A percentile compares a stretch with the other conserved stretches of the same genome.
phyloP scores from a whole-genome alignment of 2,888 invertebrate genomes.

The Drosophila lacicola region DNA sequence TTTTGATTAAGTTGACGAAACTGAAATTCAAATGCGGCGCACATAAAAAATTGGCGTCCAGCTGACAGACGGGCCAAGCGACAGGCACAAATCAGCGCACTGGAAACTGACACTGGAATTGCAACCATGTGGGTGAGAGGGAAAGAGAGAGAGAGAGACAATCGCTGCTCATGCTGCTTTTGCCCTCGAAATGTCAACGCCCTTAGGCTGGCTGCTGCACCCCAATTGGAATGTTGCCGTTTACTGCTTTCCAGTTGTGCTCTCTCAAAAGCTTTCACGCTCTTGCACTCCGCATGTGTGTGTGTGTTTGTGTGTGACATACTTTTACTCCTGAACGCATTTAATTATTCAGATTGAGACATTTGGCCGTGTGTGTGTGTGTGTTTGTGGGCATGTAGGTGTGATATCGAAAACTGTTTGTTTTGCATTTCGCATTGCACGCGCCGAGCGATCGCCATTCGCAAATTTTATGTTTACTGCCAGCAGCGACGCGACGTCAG shows the following conservation, averaged over 20 bases:
- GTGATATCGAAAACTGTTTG: conserved; percentile 73
- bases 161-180: conserved; percentile 62
- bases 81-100: conserved; percentile 42
- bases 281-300: conserved; percentile 4
- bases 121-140: conserved; percentile 10
- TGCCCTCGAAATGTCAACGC: conserved; percentile 80
- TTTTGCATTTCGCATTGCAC: conserved; percentile 78
- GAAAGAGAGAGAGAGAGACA: conserved; percentile 24
- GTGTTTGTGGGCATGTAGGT: conserved; percentile 34
- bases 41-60: conserved; percentile 41
- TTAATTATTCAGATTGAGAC: conserved; percentile 76
- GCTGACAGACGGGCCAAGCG: conserved; percentile 21
- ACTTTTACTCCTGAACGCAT: conserved; percentile 77
- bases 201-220: conserved; percentile 59
- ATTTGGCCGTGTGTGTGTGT: conserved; percentile 34
- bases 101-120: conserved; percentile 47
- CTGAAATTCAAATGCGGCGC: conserved; percentile 67
- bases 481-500: conserved; percentile 49
- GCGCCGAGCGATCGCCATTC: conserved; percentile 52
- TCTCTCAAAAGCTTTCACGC: conserved; percentile 35
- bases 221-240: conserved; percentile 52
- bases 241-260: conserved; percentile 47
- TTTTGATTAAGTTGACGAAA: conserved; percentile 78
- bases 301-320: conserved; percentile 55
- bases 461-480: conserved; percentile 57